A percentile compares a stretch with the other conserved stretches of the same genome.
Evolutionary conservation across 2,113 vertebrate genomes (phyloP).

Genomic region (Zosterops lateralis): DNA sequence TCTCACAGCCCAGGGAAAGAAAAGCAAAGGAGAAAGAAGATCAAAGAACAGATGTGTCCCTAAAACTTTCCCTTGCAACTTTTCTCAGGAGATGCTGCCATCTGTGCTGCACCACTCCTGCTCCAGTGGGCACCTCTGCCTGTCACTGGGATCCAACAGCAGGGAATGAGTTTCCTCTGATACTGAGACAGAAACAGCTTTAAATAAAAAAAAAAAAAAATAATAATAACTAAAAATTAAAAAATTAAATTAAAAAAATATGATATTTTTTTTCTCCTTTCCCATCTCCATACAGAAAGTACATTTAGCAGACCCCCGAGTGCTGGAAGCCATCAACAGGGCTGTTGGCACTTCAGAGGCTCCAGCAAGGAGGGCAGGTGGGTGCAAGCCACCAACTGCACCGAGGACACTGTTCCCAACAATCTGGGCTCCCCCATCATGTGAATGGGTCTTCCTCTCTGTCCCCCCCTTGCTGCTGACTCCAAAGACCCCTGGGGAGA

Average conservation of each 20-base stretch:
- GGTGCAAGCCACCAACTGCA: rapidly evolving
- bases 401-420: rapidly evolving
- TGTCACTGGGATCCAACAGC: rapidly evolving
- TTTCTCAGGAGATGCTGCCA: background rate
- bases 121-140: background rate
- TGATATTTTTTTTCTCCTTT: background rate
- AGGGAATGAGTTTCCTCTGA: background rate
- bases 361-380: background rate
- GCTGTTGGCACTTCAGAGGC: background rate
- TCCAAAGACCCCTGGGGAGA: background rate
- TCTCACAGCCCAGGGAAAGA: background rate
- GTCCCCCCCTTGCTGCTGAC: background rate
- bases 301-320: background rate
- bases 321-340: background rate
- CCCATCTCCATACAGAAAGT: background rate
- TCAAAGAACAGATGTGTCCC: background rate
- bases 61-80: background rate
- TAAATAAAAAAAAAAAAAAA: background rate
- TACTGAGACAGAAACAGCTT: background rate
- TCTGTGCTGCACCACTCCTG: rapidly evolving
- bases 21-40: background rate
- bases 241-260: background rate
- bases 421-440: rapidly evolving
- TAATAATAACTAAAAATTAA: background rate
- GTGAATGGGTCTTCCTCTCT: rapidly evolving